These are phyloP conservation scores for Nesogale talazaci DNA, from an alignment of 2,113 vertebrate genomes.

Conservation along the genomic window DNA sequence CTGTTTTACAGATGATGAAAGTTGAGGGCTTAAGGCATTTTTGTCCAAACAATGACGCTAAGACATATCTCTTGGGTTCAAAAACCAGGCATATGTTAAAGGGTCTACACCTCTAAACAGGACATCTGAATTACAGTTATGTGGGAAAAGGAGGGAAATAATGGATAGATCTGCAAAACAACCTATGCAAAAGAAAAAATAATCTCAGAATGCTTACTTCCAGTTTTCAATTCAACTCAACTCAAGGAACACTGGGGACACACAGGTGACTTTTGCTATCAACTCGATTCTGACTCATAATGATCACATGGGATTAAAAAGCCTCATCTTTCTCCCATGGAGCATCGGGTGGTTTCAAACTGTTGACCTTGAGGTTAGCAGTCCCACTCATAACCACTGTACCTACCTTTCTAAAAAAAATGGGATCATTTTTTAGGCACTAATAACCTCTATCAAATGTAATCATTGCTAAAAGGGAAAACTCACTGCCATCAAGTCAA, in stretches of 20 bases:
- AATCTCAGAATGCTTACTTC: background rate
- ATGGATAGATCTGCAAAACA: background rate
- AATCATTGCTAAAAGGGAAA: background rate
- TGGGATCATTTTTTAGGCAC: background rate
- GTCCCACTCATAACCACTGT: too few relatives aligned
- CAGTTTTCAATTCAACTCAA: too few relatives aligned
- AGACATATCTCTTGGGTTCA: background rate
- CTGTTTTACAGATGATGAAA: background rate
- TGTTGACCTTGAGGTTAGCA: too few relatives aligned
- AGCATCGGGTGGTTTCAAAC: too few relatives aligned
- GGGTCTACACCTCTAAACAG: background rate
- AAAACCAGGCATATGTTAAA: constrained; percentile 17
- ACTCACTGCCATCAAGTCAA: too few relatives aligned
- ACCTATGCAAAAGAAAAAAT: background rate
- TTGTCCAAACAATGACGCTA: background rate
- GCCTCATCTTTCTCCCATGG: too few relatives aligned
- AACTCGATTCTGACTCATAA: too few relatives aligned
- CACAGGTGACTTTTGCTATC: too few relatives aligned
- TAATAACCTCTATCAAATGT: background rate
- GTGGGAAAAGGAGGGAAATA: background rate
- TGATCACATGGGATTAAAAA: too few relatives aligned
- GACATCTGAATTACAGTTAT: background rate
- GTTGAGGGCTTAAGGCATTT: background rate
- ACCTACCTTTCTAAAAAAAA: background rate
- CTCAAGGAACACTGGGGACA: too few relatives aligned